phyloP scores from a whole-genome alignment of 2,797 vertebrate genomes.

The Anabacerthia variegaticeps region DNA sequence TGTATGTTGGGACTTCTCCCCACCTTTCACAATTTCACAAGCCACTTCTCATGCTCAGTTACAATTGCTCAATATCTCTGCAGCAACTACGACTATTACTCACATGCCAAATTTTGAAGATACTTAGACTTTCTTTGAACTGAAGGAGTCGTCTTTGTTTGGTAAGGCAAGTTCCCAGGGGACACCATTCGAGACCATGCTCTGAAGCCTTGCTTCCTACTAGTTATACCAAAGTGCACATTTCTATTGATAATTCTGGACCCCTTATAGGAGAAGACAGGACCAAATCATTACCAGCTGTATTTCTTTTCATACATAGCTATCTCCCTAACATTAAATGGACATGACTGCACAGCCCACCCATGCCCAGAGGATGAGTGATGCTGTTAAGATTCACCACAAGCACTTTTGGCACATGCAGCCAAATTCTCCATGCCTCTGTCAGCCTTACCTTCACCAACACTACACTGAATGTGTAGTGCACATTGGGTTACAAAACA shows the following conservation, averaged over 20 bases:
- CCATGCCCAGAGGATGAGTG: not conserved
- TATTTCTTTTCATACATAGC: not conserved
- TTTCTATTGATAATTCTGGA: not conserved
- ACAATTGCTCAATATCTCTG: not conserved
- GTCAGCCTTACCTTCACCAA: not conserved
- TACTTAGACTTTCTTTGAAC: not conserved
- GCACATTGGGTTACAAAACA: not conserved
- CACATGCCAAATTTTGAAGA: not conserved
- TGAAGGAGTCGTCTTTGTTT: not conserved
- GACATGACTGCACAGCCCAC: not conserved
- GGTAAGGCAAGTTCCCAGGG: not conserved
- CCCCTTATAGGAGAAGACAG: not conserved
- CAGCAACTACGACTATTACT: not conserved
- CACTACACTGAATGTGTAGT: not conserved
- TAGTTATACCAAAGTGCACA: not conserved
- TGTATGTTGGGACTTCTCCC: not conserved
- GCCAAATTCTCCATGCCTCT: not conserved
- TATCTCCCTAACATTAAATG: not conserved
- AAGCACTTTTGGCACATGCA: not conserved
- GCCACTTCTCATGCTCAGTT: not conserved
- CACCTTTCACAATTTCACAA: not conserved
- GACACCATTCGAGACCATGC: accelerated
- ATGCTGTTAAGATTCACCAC: not conserved
- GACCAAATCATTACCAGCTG: not conserved
- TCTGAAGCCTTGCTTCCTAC: not conserved